These are phyloP conservation scores for Pagrus major DNA, from an alignment of 2,113 vertebrate genomes.

Conservation along the genomic window DNA sequence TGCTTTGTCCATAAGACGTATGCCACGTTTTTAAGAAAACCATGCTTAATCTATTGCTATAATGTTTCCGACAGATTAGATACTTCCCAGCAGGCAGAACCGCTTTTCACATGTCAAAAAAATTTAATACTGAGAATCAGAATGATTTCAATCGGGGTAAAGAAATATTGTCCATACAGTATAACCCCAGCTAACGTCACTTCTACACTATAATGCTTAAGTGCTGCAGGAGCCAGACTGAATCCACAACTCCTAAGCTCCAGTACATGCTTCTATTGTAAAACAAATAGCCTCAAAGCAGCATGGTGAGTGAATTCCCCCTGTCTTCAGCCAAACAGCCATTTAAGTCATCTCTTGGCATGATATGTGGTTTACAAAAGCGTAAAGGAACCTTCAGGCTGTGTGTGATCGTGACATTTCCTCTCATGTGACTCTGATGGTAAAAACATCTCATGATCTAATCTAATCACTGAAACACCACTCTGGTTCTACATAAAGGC, in stretches of 20 bases:
- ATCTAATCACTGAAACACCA: constrained; percentile 19
- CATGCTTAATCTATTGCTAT: too few species aligned
- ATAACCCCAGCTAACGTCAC: too few species aligned
- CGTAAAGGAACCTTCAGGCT: constrained; percentile 6
- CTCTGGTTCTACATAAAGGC: constrained; percentile 20
- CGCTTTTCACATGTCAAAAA: too few species aligned
- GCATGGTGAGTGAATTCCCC: background rate
- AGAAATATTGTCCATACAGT: too few species aligned
- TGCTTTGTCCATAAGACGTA: too few species aligned
- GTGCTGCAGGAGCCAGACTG: too few species aligned
- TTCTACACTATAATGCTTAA: too few species aligned
- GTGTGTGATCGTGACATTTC: constrained; percentile 4
- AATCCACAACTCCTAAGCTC: background rate
- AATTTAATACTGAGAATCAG: too few species aligned
- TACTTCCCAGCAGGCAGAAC: too few species aligned
- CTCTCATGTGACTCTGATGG: constrained; percentile 48
- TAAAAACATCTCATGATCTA: constrained; percentile 57
- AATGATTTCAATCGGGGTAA: too few species aligned
- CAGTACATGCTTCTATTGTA: background rate
- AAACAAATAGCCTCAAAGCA: background rate
- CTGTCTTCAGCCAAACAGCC: background rate
- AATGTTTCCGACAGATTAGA: too few species aligned
- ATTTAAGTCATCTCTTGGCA: background rate
- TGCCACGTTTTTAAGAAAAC: too few species aligned
- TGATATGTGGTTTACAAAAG: background rate